Conservation (phyloP, 2,797 vertebrate species). For the Sebastes diaconus region DNA sequence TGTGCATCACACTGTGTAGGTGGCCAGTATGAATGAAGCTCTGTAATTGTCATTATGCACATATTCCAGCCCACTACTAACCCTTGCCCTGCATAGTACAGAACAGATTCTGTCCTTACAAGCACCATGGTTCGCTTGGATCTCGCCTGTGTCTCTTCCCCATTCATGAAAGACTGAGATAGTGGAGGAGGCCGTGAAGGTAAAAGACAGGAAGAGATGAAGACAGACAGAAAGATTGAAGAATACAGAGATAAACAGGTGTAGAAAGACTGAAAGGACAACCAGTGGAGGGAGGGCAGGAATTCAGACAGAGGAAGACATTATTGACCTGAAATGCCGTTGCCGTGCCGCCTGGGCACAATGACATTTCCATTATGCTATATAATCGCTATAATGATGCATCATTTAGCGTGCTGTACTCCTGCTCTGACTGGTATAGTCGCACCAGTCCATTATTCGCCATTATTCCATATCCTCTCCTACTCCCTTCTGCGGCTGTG, state of each 20-base stretch:
- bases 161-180: not conserved
- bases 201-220: not conserved
- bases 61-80: not conserved
- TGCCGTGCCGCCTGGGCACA: constrained; percentile 45
- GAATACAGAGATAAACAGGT: constrained; percentile 18
- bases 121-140: not conserved
- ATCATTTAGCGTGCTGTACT: constrained; percentile 54
- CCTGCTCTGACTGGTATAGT: constrained; percentile 40
- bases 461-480: constrained; percentile 46
- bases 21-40: not conserved
- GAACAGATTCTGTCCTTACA: constrained; percentile 9
- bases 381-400: constrained; percentile 65
- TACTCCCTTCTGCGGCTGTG: constrained; percentile 23
- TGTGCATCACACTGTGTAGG: constrained; percentile 16
- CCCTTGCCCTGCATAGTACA: not conserved
- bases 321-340: constrained; percentile 65
- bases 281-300: not conserved
- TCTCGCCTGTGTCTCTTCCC: not conserved
- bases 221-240: not conserved
- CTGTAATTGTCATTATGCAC: constrained; percentile 14
- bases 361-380: constrained; percentile 70
- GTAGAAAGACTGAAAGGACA: constrained; percentile 7
- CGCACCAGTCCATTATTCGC: constrained; percentile 24
- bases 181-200: not conserved
- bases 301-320: constrained; percentile 30